phyloP scores from a whole-genome alignment of 2,888 invertebrate species.

The Phania funesta region DNA sequence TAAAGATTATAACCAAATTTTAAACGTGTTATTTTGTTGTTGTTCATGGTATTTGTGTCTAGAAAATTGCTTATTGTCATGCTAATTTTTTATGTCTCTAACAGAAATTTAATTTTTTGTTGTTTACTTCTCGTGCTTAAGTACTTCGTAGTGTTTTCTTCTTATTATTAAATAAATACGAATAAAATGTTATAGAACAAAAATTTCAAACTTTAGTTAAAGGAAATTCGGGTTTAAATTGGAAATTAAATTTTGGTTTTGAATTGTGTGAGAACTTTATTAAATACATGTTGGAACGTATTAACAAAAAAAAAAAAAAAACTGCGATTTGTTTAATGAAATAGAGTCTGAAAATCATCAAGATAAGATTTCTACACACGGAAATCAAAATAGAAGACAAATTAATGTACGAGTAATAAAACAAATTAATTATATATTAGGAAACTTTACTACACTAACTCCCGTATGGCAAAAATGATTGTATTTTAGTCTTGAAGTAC shows the following conservation, averaged over 20 bases:
- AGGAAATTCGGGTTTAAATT: neutral
- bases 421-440: no score
- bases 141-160: no score
- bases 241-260: neutral
- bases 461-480: no score
- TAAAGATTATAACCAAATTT: constrained; percentile 51
- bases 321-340: no score
- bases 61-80: constrained; percentile 65
- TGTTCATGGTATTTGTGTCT: constrained; percentile 46
- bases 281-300: no score
- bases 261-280: neutral
- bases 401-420: no score
- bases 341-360: no score
- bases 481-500: no score
- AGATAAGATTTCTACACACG: no score
- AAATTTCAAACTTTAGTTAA: neutral
- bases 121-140: constrained; percentile 5
- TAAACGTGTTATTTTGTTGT: constrained; percentile 28
- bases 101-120: constrained; percentile 54
- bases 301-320: neutral
- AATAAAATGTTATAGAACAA: constrained; percentile 16
- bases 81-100: constrained; percentile 63
- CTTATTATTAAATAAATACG: constrained; percentile 26
- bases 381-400: no score
- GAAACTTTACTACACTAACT: no score